phyloP scores from a whole-genome alignment of 2,888 invertebrate genomes.

The Acronicta leporina region DNA sequence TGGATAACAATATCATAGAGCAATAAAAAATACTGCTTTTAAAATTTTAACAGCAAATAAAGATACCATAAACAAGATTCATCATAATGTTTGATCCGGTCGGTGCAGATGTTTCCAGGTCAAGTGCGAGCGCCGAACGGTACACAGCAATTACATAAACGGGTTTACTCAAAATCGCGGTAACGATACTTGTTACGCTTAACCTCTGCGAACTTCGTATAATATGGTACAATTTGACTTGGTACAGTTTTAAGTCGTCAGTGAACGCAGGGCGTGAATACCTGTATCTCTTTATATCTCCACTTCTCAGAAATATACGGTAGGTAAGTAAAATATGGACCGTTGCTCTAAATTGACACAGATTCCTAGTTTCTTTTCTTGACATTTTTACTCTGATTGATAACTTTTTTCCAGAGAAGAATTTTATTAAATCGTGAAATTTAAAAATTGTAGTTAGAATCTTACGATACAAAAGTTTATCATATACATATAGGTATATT shows the following conservation, averaged over 20 bases:
- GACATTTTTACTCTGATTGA: too few relatives aligned
- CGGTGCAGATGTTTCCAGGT: constrained; percentile 62
- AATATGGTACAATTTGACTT: constrained; percentile 15
- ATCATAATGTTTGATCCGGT: constrained; percentile 50
- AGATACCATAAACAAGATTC: constrained; percentile 43
- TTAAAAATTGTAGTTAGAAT: too few relatives aligned
- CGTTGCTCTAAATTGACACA: not conserved
- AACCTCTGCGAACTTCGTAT: constrained; percentile 27
- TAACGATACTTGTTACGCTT: constrained; percentile 40
- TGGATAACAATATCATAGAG: constrained; percentile 18
- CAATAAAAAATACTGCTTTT: constrained; percentile 12
- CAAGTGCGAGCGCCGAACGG: constrained; percentile 70
- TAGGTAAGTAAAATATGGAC: not conserved
- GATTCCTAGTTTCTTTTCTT: constrained; percentile 1
- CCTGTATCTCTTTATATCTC: not conserved
- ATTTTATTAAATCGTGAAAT: too few relatives aligned
- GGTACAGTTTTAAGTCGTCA: constrained; percentile 21
- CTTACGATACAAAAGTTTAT: too few relatives aligned
- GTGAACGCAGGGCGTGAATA: constrained; percentile 9
- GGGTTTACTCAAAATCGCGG: constrained; percentile 60
- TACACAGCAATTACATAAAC: constrained; percentile 71
- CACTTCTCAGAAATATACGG: constrained; percentile 13
- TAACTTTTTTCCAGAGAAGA: not conserved
- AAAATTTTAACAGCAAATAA: constrained; percentile 5
- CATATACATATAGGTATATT: too few relatives aligned